Percentiles rank a stretch among this genome's conserved stretches.
Evolutionary conservation across 2,888 invertebrate species (phyloP).

Genomic region (Leptinotarsa haldemani): DNA sequence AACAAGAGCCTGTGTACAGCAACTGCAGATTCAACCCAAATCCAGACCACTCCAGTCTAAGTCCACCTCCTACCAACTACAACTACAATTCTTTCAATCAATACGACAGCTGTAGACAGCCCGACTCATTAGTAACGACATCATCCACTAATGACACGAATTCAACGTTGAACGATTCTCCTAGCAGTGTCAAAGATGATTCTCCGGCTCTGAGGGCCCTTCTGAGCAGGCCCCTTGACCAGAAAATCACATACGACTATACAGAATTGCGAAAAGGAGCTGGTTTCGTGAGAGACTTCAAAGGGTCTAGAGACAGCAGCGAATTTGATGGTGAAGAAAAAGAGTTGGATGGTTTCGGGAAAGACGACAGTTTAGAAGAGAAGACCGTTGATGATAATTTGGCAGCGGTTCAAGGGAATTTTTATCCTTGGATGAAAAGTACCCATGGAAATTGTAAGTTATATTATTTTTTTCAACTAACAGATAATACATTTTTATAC

Average conservation of each 20-base stretch:
- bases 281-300: slow-evolving; percentile 52
- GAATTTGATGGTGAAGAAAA: slow-evolving; percentile 63
- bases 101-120: slow-evolving; percentile 54
- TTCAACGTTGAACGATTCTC: slow-evolving; percentile 36
- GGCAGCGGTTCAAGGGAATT: slow-evolving; percentile 46
- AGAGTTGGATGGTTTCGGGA: slow-evolving; percentile 67
- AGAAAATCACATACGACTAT: slow-evolving; percentile 63
- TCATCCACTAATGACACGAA: slow-evolving; percentile 46
- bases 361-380: slow-evolving; percentile 60
- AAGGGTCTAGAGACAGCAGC: slow-evolving; percentile 63
- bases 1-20: slow-evolving; percentile 50
- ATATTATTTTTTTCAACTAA: not conserved
- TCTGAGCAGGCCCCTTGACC: slow-evolving; percentile 63
- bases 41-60: slow-evolving; percentile 49
- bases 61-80: slow-evolving; percentile 50
- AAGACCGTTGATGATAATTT: slow-evolving; percentile 40
- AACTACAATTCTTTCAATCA: slow-evolving; percentile 48
- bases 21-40: slow-evolving; percentile 50
- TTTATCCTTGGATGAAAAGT: slow-evolving; percentile 73
- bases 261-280: slow-evolving; percentile 44
- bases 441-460: slow-evolving; percentile 62
- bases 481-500: not conserved
- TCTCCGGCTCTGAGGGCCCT: slow-evolving; percentile 73
- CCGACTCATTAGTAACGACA: slow-evolving; percentile 49
- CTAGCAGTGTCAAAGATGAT: slow-evolving; percentile 51